Conservation (phyloP, 2,113 vertebrate genomes). For the Gobio gobio region DNA sequence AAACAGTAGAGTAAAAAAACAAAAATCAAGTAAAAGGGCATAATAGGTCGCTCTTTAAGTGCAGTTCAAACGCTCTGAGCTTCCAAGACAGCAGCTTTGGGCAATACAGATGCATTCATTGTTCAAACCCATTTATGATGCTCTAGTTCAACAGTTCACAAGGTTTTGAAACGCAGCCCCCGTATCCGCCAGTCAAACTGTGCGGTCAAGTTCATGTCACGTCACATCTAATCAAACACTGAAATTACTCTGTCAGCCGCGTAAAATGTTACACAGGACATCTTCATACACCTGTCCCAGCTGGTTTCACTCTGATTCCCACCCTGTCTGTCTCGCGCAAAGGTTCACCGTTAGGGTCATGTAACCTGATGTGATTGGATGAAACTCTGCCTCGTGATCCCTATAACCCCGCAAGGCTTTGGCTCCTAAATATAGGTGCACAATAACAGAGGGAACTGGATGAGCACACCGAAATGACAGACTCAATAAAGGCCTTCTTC, state of each 20-base stretch:
- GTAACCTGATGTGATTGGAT: constrained; percentile 31
- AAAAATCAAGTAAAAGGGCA: too few species aligned
- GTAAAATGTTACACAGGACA: neutral
- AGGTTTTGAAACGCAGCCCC: neutral
- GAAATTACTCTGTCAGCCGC: neutral
- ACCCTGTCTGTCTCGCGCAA: neutral
- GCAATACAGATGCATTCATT: too few species aligned
- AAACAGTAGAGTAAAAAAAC: too few species aligned
- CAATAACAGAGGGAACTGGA: constrained; percentile 17
- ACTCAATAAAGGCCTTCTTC: constrained; percentile 15
- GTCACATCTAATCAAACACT: constrained; percentile 17
- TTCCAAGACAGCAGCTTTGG: neutral
- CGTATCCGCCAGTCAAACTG: neutral
- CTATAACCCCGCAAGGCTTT: constrained; percentile 17
- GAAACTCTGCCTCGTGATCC: constrained; percentile 12
- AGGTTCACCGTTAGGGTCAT: constrained; percentile 7
- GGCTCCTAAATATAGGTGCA: constrained; percentile 27
- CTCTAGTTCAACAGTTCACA: neutral
- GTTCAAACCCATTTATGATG: neutral
- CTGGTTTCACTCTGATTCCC: constrained; percentile 3
- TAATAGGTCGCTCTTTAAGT: neutral
- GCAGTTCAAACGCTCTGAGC: neutral
- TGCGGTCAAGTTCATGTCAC: constrained; percentile 6
- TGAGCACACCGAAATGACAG: constrained; percentile 39
- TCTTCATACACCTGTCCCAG: constrained; percentile 20